These are phyloP conservation scores for Melieria picta DNA, from an alignment of 2,888 invertebrate genomes.

Conservation along the genomic window DNA sequence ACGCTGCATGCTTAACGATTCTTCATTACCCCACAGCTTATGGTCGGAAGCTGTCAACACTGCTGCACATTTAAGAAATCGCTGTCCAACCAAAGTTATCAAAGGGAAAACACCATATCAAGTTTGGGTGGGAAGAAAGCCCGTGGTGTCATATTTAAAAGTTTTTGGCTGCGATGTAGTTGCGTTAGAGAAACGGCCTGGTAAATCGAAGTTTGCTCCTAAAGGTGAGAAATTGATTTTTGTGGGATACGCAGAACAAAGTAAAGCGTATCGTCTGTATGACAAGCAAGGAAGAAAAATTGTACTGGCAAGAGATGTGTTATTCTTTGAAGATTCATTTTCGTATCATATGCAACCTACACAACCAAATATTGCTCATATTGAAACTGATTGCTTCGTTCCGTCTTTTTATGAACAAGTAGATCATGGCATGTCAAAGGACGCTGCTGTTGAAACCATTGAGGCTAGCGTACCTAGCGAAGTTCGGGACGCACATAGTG, in stretches of 20 bases:
- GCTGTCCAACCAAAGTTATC: constrained; percentile 37
- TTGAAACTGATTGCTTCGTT: no score
- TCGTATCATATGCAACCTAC: background rate
- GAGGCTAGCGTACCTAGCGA: background rate
- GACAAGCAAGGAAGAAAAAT: constrained; percentile 29
- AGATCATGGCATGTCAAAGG: no score
- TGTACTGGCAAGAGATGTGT: constrained; percentile 36
- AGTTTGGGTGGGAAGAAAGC: constrained; percentile 21
- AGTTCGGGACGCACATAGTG: background rate
- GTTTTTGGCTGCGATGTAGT: constrained; percentile 38
- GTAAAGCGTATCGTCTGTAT: constrained; percentile 39
- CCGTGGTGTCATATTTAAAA: constrained; percentile 31
- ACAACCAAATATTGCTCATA: no score
- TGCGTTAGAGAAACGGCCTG: constrained; percentile 31
- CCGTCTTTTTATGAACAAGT: no score
- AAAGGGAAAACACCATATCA: constrained; percentile 40
- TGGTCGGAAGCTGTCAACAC: constrained; percentile 44
- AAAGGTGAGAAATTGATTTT: constrained; percentile 32
- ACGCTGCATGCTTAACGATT: constrained; percentile 46
- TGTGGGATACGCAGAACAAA: constrained; percentile 36
- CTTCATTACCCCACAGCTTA: constrained; percentile 43
- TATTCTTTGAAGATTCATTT: constrained; percentile 39
- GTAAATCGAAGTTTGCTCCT: constrained; percentile 30
- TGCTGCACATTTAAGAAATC: constrained; percentile 43
- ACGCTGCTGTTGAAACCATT: background rate